Conservation (phyloP, 2,113 vertebrate genomes). For the Opisthocomus hoazin region DNA sequence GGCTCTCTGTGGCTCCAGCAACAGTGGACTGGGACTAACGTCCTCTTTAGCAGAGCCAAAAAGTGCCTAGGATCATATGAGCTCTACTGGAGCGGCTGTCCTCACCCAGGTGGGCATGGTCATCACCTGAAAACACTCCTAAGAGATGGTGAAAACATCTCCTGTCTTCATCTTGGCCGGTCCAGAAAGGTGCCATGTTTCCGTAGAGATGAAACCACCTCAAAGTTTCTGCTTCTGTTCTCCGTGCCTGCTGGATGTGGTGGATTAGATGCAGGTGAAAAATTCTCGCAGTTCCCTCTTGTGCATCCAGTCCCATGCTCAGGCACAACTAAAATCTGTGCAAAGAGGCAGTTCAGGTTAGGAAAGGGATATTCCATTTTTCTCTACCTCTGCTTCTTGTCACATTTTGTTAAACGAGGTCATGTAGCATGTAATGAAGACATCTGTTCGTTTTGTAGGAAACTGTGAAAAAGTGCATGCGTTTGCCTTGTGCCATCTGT, state of each 20-base stretch:
- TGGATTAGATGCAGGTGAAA: background rate
- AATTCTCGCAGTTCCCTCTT: background rate
- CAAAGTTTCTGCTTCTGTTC: background rate
- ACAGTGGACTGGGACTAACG: rapidly evolving
- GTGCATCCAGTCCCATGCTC: constrained; percentile 19
- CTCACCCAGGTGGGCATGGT: background rate
- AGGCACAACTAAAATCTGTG: constrained; percentile 19
- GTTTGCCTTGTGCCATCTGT: constrained; percentile 70
- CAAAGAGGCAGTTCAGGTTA: constrained; percentile 58
- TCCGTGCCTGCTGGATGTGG: background rate
- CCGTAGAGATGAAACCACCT: background rate
- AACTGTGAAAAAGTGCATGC: constrained; percentile 68
- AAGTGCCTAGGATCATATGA: background rate
- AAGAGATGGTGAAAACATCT: background rate
- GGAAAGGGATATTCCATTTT: constrained; percentile 32
- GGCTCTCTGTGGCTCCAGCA: background rate
- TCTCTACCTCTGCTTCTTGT: constrained; percentile 69
- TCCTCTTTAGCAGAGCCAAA: background rate
- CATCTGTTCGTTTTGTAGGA: constrained; percentile 72
- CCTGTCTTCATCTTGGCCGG: background rate
- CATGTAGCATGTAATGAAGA: constrained; percentile 71
- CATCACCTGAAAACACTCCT: background rate
- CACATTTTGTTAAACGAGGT: constrained; percentile 64
- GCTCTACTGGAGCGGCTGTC: background rate
- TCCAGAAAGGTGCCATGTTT: background rate